Evolutionary conservation across 1,140 invertebrate genomes (phyloP).

Genomic region (Drosophila funebris): DNA sequence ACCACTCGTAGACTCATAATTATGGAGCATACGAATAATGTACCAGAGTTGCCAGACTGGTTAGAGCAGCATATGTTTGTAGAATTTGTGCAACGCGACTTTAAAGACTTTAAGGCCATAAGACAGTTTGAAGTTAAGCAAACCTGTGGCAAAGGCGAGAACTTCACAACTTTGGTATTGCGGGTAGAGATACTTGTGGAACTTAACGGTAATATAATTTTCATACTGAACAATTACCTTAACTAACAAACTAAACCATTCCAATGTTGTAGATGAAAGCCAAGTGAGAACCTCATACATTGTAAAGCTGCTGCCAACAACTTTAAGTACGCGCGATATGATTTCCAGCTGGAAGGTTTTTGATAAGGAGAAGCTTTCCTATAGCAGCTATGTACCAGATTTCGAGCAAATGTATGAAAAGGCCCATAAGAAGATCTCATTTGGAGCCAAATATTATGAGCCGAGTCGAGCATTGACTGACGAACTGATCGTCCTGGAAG

Average conservation of each 20-base stretch:
- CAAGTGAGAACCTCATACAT: conserved; percentile 46
- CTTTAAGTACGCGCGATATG: conserved; percentile 27
- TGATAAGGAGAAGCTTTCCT: conserved; percentile 62
- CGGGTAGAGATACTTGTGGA: conserved; percentile 45
- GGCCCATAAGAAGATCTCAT: conserved; percentile 51
- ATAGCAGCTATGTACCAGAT: conserved; percentile 54
- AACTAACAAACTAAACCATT: neutral
- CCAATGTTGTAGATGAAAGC: conserved; percentile 41
- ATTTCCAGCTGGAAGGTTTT: conserved; percentile 66
- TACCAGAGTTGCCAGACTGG: conserved; percentile 35
- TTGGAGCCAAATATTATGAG: conserved; percentile 55
- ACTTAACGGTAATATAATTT: conserved; percentile 38
- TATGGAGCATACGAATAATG: conserved; percentile 30
- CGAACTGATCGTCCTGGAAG: conserved; percentile 84
- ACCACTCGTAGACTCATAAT: neutral
- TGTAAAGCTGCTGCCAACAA: conserved; percentile 57
- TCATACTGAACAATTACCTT: neutral
- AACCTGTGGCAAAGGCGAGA: conserved; percentile 59
- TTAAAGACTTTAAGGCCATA: conserved; percentile 45
- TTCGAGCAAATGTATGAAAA: conserved; percentile 72
- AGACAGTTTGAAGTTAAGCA: conserved; percentile 40
- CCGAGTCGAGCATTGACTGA: conserved; percentile 1
- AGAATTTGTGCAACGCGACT: conserved; percentile 45
- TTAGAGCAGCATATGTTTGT: conserved; percentile 37
- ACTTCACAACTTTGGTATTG: conserved; percentile 61